Percentiles rank a stretch among this genome's conserved stretches.
These are phyloP conservation scores for Lacanobia oleracea DNA, from an alignment of 2,888 invertebrate species.

Conservation along the genomic window DNA sequence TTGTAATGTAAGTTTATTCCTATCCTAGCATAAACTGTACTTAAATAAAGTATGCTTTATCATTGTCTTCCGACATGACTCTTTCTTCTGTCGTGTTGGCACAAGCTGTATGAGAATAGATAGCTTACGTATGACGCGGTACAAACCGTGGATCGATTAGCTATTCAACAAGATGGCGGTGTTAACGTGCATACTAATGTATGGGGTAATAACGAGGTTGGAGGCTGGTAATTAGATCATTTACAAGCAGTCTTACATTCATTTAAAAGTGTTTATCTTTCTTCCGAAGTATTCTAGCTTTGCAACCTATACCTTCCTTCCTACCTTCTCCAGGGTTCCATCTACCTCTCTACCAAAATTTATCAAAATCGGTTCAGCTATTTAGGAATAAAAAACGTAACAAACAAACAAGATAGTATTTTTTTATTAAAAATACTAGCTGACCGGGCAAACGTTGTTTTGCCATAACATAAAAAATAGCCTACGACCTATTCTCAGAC, in stretches of 20 bases:
- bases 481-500: no score
- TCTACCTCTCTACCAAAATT: no score
- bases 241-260: not conserved
- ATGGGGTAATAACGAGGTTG: not conserved
- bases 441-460: no score
- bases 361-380: no score
- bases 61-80: constrained; percentile 4
- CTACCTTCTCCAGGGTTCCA: no score
- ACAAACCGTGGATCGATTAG: constrained; percentile 12
- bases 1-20: not conserved
- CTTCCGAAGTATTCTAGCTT: not conserved
- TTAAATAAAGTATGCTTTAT: not conserved
- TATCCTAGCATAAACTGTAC: no score
- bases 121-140: constrained; percentile 15
- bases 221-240: not conserved
- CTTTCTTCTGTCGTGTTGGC: constrained; percentile 1
- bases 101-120: constrained; percentile 13
- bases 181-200: not conserved
- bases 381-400: no score
- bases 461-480: no score
- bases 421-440: no score
- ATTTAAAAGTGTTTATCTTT: not conserved
- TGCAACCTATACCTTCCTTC: no score
- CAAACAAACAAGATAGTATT: no score
- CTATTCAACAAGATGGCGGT: not conserved